These are phyloP conservation scores for Embidobia sp. DNA, from an alignment of 2,888 invertebrate genomes.

Conservation along the genomic window DNA sequence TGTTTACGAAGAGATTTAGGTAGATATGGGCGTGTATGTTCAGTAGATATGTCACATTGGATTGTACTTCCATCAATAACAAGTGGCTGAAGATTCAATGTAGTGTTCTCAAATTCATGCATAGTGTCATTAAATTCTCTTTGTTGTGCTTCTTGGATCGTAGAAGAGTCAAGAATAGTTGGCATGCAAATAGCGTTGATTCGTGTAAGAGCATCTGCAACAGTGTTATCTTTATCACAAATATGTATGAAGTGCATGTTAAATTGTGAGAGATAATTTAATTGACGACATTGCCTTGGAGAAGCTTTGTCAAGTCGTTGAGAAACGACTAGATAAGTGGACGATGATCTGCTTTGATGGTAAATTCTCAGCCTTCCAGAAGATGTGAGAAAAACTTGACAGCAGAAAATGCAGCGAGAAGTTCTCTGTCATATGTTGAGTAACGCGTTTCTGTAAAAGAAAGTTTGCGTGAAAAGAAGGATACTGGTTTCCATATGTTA, in stretches of 20 bases:
- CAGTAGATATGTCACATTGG: neutral
- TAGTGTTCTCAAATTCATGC: neutral
- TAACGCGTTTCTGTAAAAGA: neutral
- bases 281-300: neutral
- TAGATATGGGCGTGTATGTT: neutral
- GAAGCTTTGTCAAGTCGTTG: constrained; percentile 37
- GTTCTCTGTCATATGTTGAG: constrained; percentile 46
- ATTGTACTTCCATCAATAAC: neutral
- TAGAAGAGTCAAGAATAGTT: neutral
- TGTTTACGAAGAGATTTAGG: neutral
- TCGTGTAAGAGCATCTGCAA: constrained; percentile 1
- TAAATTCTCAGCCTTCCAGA: neutral
- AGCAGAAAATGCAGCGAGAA: constrained; percentile 14
- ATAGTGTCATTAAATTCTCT: neutral
- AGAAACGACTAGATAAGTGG: constrained; percentile 35
- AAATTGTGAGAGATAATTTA: neutral
- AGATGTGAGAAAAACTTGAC: constrained; percentile 37
- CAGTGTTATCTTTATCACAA: neutral
- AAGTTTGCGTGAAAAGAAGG: constrained; percentile 29
- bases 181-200: neutral
- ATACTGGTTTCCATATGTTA: constrained; percentile 26
- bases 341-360: neutral
- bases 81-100: neutral
- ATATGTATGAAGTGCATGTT: neutral
- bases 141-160: neutral